These are phyloP conservation scores for Halcyon leucocephala DNA, from an alignment of 2,797 vertebrate species.

Conservation along the genomic window DNA sequence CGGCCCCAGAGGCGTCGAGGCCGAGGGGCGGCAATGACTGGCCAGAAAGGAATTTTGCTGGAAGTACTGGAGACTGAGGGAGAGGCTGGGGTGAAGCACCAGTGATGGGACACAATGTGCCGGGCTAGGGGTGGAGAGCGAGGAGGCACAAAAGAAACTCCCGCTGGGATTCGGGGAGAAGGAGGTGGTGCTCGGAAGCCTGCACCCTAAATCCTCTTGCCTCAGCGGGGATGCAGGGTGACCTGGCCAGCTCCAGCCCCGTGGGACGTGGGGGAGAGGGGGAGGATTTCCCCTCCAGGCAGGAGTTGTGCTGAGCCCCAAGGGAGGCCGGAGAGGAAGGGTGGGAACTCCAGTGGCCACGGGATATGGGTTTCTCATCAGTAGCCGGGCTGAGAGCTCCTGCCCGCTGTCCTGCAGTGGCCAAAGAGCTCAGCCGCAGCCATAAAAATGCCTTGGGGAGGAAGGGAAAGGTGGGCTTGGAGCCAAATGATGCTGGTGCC, in stretches of 20 bases:
- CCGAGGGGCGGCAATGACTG: background rate
- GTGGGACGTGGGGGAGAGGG: accelerated
- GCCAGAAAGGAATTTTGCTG: conserved; percentile 61
- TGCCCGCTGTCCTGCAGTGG: background rate
- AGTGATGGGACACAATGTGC: background rate
- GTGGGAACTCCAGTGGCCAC: background rate
- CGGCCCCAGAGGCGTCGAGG: background rate
- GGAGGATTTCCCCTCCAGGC: conserved; percentile 24
- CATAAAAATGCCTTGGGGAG: background rate
- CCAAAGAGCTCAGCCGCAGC: background rate
- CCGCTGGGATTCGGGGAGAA: accelerated
- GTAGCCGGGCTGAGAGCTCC: background rate
- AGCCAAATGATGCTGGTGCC: background rate
- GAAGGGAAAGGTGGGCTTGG: background rate
- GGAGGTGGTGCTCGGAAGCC: background rate
- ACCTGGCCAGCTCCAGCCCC: accelerated
- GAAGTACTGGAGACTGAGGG: background rate
- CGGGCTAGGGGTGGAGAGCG: accelerated
- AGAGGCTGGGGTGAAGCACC: background rate
- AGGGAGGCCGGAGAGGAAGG: conserved; percentile 20
- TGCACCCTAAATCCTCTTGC: background rate
- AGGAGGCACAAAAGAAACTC: accelerated
- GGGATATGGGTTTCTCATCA: conserved; percentile 42
- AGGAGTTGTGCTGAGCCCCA: background rate
- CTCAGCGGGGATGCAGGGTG: accelerated